A percentile compares a stretch with the other conserved stretches of the same genome.
Conservation (phyloP, 2,888 invertebrate genomes). For the Hermaeophaga mercurialis region DNA sequence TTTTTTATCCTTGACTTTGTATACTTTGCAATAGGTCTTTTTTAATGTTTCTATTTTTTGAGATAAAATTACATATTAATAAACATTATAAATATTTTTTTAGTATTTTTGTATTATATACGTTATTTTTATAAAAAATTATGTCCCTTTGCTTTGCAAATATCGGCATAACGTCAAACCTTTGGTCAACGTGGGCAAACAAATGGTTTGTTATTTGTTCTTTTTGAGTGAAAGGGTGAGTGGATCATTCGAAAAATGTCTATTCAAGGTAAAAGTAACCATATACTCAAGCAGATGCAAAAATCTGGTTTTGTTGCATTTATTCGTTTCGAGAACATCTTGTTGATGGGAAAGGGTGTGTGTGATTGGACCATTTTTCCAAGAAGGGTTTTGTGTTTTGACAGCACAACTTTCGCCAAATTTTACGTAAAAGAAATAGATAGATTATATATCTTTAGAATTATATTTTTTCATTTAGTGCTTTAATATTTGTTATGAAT, state of each 20-base stretch:
- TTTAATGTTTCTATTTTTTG: too few relatives aligned
- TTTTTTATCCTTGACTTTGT: too few relatives aligned
- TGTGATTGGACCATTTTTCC: conserved; percentile 18
- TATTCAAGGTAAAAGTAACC: conserved; percentile 47
- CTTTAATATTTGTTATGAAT: too few relatives aligned
- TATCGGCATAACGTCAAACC: too few relatives aligned
- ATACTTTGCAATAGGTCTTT: too few relatives aligned
- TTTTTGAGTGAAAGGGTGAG: conserved; percentile 26
- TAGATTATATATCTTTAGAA: too few relatives aligned
- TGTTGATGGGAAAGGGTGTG: conserved; percentile 31
- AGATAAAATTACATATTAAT: too few relatives aligned
- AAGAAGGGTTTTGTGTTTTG: neutral
- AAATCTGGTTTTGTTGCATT: conserved; percentile 21
- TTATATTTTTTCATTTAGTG: too few relatives aligned
- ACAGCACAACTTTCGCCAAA: neutral
- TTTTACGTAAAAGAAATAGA: neutral
- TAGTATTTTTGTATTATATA: too few relatives aligned
- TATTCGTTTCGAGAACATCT: conserved; percentile 25
- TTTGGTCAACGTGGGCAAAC: too few relatives aligned
- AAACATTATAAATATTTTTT: too few relatives aligned
- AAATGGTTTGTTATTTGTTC: conserved; percentile 15
- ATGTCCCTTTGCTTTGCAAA: conserved; percentile 13
- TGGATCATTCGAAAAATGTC: conserved; percentile 40
- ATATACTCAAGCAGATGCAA: conserved; percentile 45
- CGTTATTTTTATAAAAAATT: too few relatives aligned